Evolutionary conservation across 2,797 vertebrate species (phyloP).

Genomic region (Toxotes lorentzi): DNA sequence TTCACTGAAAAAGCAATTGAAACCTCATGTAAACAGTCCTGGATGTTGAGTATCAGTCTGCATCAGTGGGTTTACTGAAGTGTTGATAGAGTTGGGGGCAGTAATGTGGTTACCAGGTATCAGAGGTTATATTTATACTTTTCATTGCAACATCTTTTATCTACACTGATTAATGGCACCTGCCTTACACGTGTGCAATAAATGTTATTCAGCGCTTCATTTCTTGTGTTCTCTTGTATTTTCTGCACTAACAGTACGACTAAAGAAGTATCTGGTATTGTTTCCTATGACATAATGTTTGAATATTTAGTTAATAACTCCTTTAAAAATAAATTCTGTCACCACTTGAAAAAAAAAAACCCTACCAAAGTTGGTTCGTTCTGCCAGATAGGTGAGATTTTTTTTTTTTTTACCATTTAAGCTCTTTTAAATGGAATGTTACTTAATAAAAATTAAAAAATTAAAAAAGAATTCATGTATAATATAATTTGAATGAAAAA

Average conservation of each 20-base stretch:
- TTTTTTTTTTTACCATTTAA: neutral
- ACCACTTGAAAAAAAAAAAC: neutral
- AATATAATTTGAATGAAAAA: too few relatives aligned
- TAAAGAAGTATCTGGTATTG: neutral
- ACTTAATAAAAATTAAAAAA: neutral
- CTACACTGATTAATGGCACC: slow-evolving; percentile 60
- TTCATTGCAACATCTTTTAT: slow-evolving; percentile 65
- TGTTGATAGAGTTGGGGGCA: neutral
- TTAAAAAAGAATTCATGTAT: too few relatives aligned
- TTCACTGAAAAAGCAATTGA: slow-evolving; percentile 49
- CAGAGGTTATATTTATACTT: slow-evolving; percentile 65
- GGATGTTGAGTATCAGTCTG: slow-evolving; percentile 11
- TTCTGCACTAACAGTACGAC: slow-evolving; percentile 16
- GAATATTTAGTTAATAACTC: slow-evolving; percentile 7
- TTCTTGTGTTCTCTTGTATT: slow-evolving; percentile 37
- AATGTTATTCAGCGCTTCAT: slow-evolving; percentile 72
- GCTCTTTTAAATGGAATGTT: neutral
- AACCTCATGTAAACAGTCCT: slow-evolving; percentile 30
- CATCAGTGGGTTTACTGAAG: neutral
- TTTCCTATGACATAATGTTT: neutral
- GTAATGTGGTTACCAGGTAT: slow-evolving; percentile 57
- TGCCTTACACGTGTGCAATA: slow-evolving; percentile 80
- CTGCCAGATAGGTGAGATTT: neutral
- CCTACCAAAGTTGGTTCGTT: neutral
- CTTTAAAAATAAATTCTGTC: neutral